phyloP scores from a whole-genome alignment of 2,888 invertebrate genomes.

The Eupithecia subfuscata region DNA sequence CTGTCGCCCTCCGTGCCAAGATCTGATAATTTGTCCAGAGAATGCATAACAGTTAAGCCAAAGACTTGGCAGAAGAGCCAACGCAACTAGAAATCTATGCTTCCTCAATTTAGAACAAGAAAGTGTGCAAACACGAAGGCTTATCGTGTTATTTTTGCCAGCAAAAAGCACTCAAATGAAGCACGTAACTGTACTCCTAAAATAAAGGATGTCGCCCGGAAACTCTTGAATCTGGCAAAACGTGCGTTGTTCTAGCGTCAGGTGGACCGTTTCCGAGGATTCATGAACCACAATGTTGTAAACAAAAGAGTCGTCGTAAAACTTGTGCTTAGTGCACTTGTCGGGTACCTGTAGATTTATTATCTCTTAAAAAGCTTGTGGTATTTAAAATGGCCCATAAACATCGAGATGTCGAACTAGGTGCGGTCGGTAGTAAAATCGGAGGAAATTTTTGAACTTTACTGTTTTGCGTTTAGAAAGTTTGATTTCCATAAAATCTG shows the following conservation, averaged over 20 bases:
- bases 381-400: constrained; percentile 37
- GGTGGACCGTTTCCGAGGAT: constrained; percentile 57
- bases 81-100: constrained; percentile 16
- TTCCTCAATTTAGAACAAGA: constrained; percentile 8
- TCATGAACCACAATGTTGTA: constrained; percentile 53
- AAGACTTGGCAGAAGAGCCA: constrained; percentile 18
- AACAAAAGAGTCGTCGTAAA: constrained; percentile 59
- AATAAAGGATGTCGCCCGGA: constrained; percentile 44
- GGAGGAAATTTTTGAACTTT: constrained; percentile 15
- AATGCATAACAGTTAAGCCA: constrained; percentile 14
- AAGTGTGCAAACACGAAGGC: not conserved
- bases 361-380: constrained; percentile 43
- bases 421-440: constrained; percentile 42
- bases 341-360: constrained; percentile 50
- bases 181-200: constrained; percentile 49
- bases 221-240: constrained; percentile 44
- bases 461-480: constrained; percentile 19
- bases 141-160: constrained; percentile 16
- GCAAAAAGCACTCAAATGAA: constrained; percentile 47
- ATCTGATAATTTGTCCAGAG: constrained; percentile 15
- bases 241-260: constrained; percentile 50
- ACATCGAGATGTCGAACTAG: constrained; percentile 32
- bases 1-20: constrained; percentile 7
- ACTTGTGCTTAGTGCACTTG: constrained; percentile 53
- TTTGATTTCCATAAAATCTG: constrained; percentile 32